Evolutionary conservation across 2,888 invertebrate genomes (phyloP).

Genomic region (Aelia acuminata): DNA sequence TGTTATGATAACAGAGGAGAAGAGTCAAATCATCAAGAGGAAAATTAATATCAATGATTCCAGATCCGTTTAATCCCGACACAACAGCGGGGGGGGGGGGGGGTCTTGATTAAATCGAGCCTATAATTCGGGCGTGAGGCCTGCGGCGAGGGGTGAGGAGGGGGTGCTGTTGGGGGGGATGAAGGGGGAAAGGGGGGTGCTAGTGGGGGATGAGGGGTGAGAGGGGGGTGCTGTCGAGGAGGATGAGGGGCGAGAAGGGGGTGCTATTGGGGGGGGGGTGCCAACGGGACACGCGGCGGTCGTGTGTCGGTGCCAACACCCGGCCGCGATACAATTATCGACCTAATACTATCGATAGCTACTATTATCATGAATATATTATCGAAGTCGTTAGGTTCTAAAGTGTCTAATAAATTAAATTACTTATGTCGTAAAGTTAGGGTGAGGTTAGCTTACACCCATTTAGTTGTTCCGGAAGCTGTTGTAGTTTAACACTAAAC

Average conservation of each 20-base stretch:
- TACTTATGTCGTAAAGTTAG: neutral
- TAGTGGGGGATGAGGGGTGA: too few relatives aligned
- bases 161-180: neutral
- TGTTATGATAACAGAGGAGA: neutral
- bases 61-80: neutral
- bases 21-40: neutral
- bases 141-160: neutral
- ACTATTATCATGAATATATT: neutral
- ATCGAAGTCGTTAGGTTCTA: neutral
- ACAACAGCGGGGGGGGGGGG: neutral
- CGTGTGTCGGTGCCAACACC: neutral
- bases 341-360: neutral
- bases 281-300: neutral
- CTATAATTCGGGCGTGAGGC: slow-evolving; percentile 28
- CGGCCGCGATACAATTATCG: neutral
- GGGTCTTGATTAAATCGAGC: slow-evolving; percentile 1
- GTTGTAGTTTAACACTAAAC: too few relatives aligned
- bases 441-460: too few relatives aligned
- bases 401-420: neutral
- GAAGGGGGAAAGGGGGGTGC: too few relatives aligned
- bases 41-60: neutral
- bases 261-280: too few relatives aligned
- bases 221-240: neutral
- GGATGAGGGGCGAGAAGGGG: too few relatives aligned
- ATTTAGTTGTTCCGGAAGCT: too few relatives aligned